phyloP scores from a whole-genome alignment of 2,888 invertebrate species.

The Cheilosia scutellata region DNA sequence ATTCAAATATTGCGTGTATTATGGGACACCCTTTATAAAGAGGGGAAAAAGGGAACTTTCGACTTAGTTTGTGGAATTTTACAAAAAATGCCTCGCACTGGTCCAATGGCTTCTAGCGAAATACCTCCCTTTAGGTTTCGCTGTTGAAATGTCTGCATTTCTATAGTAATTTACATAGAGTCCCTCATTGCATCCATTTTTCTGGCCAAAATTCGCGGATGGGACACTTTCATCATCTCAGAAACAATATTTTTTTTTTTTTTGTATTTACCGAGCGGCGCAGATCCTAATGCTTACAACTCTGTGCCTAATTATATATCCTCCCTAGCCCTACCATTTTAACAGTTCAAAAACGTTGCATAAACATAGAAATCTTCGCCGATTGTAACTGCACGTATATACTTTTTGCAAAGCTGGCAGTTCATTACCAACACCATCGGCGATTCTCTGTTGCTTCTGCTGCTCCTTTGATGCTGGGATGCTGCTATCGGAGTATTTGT shows the following conservation, averaged over 20 bases:
- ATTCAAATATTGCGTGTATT: too few species aligned
- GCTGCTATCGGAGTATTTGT: slow-evolving; percentile 69
- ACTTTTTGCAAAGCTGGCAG: slow-evolving; percentile 1
- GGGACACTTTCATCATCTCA: not conserved
- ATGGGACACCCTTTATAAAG: too few species aligned
- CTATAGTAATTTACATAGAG: too few species aligned
- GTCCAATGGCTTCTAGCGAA: too few species aligned
- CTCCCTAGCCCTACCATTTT: not conserved
- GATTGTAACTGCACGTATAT: slow-evolving; percentile 12
- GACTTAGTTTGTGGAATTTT: too few species aligned
- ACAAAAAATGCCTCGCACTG: too few species aligned
- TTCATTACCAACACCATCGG: slow-evolving; percentile 34
- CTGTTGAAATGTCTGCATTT: too few species aligned
- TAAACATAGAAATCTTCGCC: not conserved
- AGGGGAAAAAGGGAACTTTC: too few species aligned
- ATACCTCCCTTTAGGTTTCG: too few species aligned
- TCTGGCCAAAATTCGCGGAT: not conserved
- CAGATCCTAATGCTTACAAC: not conserved
- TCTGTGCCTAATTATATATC: slow-evolving; percentile 28
- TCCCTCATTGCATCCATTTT: not conserved
- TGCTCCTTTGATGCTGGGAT: slow-evolving; percentile 47
- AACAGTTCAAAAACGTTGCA: slow-evolving; percentile 25
- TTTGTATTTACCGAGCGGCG: not conserved
- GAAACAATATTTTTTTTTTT: not conserved
- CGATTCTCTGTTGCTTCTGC: slow-evolving; percentile 39